Percentiles rank a stretch among this genome's conserved stretches.
Conservation (phyloP, 2,113 vertebrate genomes). For the Camelus bactrianus region DNA sequence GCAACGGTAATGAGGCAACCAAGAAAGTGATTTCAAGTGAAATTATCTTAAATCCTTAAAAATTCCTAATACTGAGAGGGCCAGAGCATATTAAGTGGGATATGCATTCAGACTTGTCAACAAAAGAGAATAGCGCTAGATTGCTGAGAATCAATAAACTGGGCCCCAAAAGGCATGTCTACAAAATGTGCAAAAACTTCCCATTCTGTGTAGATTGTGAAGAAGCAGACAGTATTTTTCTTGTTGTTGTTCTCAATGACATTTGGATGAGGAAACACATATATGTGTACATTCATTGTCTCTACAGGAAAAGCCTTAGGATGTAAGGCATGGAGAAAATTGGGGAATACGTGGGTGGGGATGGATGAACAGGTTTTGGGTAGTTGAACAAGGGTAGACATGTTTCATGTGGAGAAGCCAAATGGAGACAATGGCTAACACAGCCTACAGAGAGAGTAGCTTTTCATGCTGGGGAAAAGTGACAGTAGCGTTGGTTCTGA, state of each 20-base stretch:
- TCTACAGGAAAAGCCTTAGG: neutral
- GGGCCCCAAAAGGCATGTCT: neutral
- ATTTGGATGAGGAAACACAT: neutral
- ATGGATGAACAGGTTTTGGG: neutral
- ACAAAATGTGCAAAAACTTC: neutral
- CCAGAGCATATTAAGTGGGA: neutral
- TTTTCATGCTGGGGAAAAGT: neutral
- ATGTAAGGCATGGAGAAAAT: neutral
- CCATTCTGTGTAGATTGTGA: neutral
- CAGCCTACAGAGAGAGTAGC: neutral
- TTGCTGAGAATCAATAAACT: neutral
- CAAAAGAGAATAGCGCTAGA: neutral
- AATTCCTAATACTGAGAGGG: neutral
- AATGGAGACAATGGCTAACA: neutral
- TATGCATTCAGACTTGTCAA: neutral
- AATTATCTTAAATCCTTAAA: neutral
- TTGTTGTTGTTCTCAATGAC: neutral
- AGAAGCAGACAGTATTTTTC: neutral
- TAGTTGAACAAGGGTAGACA: neutral
- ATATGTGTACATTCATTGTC: neutral
- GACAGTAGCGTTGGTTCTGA: neutral
- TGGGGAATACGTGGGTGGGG: accelerated
- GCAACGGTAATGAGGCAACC: neutral
- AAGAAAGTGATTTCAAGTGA: neutral
- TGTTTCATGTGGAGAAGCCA: neutral